Evolutionary conservation across 1,140 invertebrate species (phyloP), one percentile per base, ranked within the genome.

Genomic region (Rhopalosiphum padi): DNA sequence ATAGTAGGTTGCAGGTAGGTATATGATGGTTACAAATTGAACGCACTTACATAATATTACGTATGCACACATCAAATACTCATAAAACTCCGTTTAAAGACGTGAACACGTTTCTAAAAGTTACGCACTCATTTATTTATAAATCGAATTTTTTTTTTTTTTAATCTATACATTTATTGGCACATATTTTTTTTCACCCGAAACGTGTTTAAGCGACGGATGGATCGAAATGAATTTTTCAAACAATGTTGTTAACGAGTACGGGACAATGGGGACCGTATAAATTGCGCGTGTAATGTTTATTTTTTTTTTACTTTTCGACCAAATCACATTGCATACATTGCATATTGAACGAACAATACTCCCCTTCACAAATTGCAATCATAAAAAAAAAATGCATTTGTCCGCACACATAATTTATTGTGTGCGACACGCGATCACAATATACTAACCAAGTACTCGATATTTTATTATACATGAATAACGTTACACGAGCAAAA

Each of bases 321-420:
- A 87, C 43, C 85, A 46, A 87, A 87, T 87, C 85, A 21, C 23
- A 46, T 87, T 87, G 41, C 85, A 46, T 48, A 87, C 41, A 41
- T 43, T 46, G 85, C 41, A 83, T 41, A 41, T 43, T 43, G 85
- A 48, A 48, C 43, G 43, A 87, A 46, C 83, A 86, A 86, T 86
- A 23, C 83, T 86, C 60, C 60, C 30, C 23, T 86, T 86, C 21
- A 18, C 35, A 83, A 83, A 85, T 30, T 46, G 85, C 41, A 43
- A 86, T 86, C 23, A 43, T 43, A 87, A 30, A 86, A 87, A 87
- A 86, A 87, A 46, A 46, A 87, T 86, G 83, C 83, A 86, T 43
- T 86, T 43, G 85, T 87, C 41, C 30, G 43, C 41, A 87, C 85
- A 25, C 43, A 25, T 43, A n/a, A 77, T 77, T 43, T n/a, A 46